Conservation (phyloP, 2,797 vertebrate species). For the Chelon auratus region DNA sequence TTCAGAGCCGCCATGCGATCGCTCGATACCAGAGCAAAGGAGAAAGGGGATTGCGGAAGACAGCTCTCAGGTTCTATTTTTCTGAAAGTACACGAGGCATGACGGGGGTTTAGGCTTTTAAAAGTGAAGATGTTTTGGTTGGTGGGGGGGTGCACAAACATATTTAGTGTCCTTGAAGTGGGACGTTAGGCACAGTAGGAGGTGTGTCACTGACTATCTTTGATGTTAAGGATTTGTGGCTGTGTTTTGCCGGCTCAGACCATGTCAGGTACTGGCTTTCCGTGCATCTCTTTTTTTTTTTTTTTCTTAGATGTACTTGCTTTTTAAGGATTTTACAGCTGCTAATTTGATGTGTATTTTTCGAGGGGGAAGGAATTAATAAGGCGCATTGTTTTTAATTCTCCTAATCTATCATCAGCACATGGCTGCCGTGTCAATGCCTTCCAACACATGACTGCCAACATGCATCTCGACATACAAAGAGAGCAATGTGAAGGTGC, state of each 20-base stretch:
- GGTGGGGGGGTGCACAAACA: conserved; percentile 15
- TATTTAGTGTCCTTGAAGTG: conserved; percentile 49
- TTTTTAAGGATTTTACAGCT: conserved; percentile 23
- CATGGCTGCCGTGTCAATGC: conserved; percentile 23
- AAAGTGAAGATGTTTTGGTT: conserved; percentile 22
- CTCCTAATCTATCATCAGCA: conserved; percentile 24
- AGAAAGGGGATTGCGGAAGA: conserved; percentile 21
- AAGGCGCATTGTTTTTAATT: conserved; percentile 14
- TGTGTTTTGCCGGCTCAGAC: conserved; percentile 13
- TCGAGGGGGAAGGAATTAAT: neutral
- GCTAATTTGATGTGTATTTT: conserved; percentile 24
- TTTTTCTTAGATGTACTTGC: conserved; percentile 8
- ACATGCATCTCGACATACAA: conserved; percentile 15
- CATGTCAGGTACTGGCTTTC: conserved; percentile 14
- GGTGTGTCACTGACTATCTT: conserved; percentile 45
- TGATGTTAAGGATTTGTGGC: conserved; percentile 62
- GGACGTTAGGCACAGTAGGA: conserved; percentile 32
- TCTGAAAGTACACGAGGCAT: conserved; percentile 12
- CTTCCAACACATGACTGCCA: conserved; percentile 21
- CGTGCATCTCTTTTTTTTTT: neutral
- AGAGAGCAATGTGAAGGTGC: conserved; percentile 8
- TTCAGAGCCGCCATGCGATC: neutral
- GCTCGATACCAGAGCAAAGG: conserved; percentile 40
- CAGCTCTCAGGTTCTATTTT: conserved; percentile 28
- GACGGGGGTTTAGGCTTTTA: conserved; percentile 20